A percentile compares a stretch with the other conserved stretches of the same genome.
Evolutionary conservation across 2,888 invertebrate genomes (phyloP).

Genomic region (Venustoraphidia nigricollis): DNA sequence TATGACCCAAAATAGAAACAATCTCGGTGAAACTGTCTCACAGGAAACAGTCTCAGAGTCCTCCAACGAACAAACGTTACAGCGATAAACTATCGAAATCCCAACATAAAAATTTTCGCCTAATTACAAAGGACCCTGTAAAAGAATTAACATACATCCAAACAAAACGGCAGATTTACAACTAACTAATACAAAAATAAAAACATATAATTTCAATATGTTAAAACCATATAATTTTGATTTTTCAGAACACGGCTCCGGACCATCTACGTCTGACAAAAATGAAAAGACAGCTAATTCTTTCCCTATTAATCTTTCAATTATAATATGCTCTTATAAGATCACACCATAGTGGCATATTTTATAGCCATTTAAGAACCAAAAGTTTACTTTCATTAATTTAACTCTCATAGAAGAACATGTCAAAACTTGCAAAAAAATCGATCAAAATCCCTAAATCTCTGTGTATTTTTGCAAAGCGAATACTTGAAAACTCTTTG

Average conservation of each 20-base stretch:
- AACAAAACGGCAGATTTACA: neutral
- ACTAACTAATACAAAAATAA: neutral
- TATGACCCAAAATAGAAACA: no score
- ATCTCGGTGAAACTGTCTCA: no score
- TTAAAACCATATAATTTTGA: constrained; percentile 1
- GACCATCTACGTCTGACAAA: neutral
- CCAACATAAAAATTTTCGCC: no score
- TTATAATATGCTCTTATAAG: neutral
- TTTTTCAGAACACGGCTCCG: neutral
- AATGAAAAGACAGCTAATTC: neutral
- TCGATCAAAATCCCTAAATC: no score
- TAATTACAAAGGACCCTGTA: no score
- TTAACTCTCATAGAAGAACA: neutral
- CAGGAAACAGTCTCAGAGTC: no score
- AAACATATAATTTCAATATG: no score
- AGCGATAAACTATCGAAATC: neutral
- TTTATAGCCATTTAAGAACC: neutral
- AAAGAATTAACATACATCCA: constrained; percentile 2
- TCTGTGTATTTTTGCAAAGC: no score
- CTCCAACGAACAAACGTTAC: no score
- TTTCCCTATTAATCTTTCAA: no score
- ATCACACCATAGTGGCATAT: neutral
- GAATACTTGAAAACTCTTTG: no score
- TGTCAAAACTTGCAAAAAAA: no score
- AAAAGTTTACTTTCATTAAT: constrained; percentile 1